Evolutionary conservation across 2,797 vertebrate species (phyloP).

Genomic region (Neostethus bicornis): DNA sequence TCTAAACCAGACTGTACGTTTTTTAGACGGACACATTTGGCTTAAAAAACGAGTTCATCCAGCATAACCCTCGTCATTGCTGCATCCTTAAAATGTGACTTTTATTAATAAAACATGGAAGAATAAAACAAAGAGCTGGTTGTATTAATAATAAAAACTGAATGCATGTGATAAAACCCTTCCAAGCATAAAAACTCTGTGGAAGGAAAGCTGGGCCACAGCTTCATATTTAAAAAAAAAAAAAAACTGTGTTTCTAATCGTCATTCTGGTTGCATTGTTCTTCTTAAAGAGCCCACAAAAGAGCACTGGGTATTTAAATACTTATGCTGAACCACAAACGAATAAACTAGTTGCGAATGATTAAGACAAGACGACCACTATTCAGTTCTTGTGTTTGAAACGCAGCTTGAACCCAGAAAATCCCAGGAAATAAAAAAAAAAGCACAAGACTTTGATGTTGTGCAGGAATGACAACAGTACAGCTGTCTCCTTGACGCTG

Average conservation of each 20-base stretch:
- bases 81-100: conserved; percentile 50
- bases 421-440: conserved; percentile 60
- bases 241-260: conserved; percentile 4
- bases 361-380: conserved; percentile 22
- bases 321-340: conserved; percentile 18
- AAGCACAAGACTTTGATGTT: conserved; percentile 66
- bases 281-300: conserved; percentile 9
- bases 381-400: conserved; percentile 18
- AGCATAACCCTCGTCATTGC: conserved; percentile 35
- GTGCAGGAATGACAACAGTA: conserved; percentile 60
- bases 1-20: too few relatives aligned
- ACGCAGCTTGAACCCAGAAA: conserved; percentile 42
- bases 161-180: conserved; percentile 62
- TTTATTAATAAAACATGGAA: conserved; percentile 69
- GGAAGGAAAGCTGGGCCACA: conserved; percentile 5
- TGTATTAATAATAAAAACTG: conserved; percentile 74
- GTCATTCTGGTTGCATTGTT: not conserved
- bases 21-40: not conserved
- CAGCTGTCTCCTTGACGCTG: conserved; percentile 60
- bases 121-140: conserved; percentile 64
- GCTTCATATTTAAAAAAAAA: conserved; percentile 10
- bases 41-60: conserved; percentile 29
- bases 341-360: conserved; percentile 39
- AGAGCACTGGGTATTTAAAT: conserved; percentile 23
- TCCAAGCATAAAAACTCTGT: conserved; percentile 38